Base-by-base conservation (phyloP, 2,797 vertebrate species). In the Cyclopterus lumpus region DNA sequence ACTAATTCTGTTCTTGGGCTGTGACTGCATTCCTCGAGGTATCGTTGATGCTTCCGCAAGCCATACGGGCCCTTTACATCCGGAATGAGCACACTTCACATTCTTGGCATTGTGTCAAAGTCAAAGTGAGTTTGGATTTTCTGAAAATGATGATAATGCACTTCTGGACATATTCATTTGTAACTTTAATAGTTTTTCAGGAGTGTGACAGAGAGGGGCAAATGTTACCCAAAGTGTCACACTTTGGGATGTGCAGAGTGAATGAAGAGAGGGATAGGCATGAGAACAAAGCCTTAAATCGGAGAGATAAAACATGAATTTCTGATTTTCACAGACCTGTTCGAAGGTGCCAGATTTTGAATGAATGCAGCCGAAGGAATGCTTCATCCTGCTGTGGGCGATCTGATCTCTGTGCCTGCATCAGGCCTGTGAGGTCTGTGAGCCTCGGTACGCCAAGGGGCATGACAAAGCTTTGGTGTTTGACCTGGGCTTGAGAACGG, bases 61-160 rank as follows among this genome's bases (percentile, higher is more conserved):
- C 61, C 82, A 74, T 78, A 64, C 64, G 73, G 67, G 57, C 53
- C 28, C 61, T 68, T 73, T 62, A 73, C 15, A 42, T 38, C 40
- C 26, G 0, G n/a, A 68, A 71, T 61, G 48, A 81, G 67, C n/a
- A 51, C 63, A 59, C 69, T 64, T 61, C 22, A 42, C 40, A 62
- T 67, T 77, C 40, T 66, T 74, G 63, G 75, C 73, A 36, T 30
- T 3, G 61, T 55, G 53, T 80, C 73, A 75, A 64, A 64, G 72
- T 75, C 67, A 76, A 71, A 74, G 53, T 58, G 67, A 84, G 44
- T 20, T 22, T 48, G n/a, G n/a, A 55, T 55, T 62, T 20, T 54
- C 26, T 40, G 28, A 22, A 48, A 65, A 64, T 40, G 4, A 73
- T 36, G 14, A 68, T 70, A 28, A 38, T 26, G 46, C 14, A 22